A percentile compares a stretch with the other conserved stretches of the same genome.
phyloP scores from a whole-genome alignment of 2,113 vertebrate species.

The Mugil cephalus region DNA sequence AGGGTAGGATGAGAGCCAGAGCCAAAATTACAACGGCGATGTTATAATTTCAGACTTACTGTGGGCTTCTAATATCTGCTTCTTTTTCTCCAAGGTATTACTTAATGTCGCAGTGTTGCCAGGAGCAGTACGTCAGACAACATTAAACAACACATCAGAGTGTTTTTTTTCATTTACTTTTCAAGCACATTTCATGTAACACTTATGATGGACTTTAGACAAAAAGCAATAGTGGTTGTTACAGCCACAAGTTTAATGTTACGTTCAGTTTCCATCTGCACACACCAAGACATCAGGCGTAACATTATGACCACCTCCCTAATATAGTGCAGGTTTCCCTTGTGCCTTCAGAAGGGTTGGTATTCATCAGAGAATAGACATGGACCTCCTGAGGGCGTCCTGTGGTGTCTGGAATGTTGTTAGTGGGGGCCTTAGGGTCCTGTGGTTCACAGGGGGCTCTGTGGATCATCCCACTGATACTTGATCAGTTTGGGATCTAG shows the following conservation, averaged over 20 bases:
- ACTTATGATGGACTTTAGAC: not conserved
- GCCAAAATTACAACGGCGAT: conserved; percentile 20
- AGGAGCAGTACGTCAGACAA: not conserved
- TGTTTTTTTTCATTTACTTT: no score
- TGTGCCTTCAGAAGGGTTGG: no score
- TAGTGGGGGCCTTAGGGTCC: no score
- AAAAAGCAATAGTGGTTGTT: not conserved
- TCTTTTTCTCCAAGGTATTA: not conserved
- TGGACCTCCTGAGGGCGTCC: no score
- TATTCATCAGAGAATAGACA: no score
- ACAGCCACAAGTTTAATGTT: not conserved
- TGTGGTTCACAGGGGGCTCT: no score
- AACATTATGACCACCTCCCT: not conserved
- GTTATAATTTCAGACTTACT: conserved; percentile 11
- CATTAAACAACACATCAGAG: no score
- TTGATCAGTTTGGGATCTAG: no score
- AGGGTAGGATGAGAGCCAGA: not conserved
- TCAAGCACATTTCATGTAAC: not conserved
- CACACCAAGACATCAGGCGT: conserved; percentile 1
- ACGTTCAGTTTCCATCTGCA: not conserved
- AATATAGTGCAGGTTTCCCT: no score
- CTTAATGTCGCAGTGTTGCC: not conserved
- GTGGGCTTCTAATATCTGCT: not conserved
- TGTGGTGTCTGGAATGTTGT: no score
- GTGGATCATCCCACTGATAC: no score